Conservation (phyloP, 2,888 invertebrate species). For the Dasysyrphus albostriatus region DNA sequence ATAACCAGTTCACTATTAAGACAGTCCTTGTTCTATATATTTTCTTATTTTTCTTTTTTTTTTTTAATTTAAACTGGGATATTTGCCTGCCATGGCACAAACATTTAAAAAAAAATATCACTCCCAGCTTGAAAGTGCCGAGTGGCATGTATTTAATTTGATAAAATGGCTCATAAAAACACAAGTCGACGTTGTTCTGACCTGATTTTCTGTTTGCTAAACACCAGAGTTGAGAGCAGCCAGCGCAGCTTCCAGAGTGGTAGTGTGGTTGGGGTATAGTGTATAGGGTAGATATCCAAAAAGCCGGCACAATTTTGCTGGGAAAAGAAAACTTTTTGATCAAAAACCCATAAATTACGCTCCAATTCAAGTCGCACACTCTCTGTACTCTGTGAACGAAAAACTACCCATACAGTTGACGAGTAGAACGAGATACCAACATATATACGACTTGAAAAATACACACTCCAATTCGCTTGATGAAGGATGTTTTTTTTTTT, state of each 20-base stretch:
- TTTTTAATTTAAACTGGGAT: conserved; percentile 16
- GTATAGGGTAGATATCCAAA: neutral
- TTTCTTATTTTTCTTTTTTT: neutral
- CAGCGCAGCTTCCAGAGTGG: neutral
- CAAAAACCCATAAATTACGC: conserved; percentile 75
- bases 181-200: conserved; percentile 62
- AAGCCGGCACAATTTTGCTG: conserved; percentile 1
- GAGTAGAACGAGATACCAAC: neutral
- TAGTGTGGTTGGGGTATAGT: neutral
- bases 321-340: conserved; percentile 65
- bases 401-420: conserved; percentile 18
- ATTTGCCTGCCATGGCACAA: conserved; percentile 29
- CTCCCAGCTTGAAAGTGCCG: conserved; percentile 18
- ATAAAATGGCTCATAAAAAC: conserved; percentile 69
- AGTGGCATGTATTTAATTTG: conserved; percentile 60
- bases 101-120: conserved; percentile 19
- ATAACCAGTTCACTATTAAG: conserved; percentile 31
- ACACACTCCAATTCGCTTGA: neutral
- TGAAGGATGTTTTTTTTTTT: too few species aligned
- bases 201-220: conserved; percentile 60
- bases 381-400: conserved; percentile 12
- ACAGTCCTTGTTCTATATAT: conserved; percentile 35
- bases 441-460: conserved; percentile 4
- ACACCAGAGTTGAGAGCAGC: conserved; percentile 37
- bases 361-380: conserved; percentile 65